A percentile compares a stretch with the other conserved stretches of the same genome.
Conservation (phyloP, 2,888 invertebrate species). For the Polydesmus complanatus region DNA sequence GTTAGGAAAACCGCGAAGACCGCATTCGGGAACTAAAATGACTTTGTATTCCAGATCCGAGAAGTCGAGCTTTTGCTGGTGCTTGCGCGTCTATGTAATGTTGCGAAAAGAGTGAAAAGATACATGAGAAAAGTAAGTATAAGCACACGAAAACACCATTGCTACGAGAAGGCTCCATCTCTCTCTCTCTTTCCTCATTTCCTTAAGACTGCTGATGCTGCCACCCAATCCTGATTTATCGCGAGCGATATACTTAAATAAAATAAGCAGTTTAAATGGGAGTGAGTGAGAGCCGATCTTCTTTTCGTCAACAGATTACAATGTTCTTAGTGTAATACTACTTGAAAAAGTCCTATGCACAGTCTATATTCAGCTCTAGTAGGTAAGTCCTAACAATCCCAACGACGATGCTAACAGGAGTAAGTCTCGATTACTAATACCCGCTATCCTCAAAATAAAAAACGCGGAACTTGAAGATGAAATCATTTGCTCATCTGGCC, state of each 20-base stretch:
- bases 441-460: background rate
- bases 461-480: background rate
- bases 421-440: background rate
- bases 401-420: background rate
- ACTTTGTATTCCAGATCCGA: background rate
- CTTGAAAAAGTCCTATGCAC: constrained; percentile 8
- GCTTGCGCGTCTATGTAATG: background rate
- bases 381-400: background rate
- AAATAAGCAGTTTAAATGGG: constrained; percentile 20
- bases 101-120: background rate
- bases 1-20: too few relatives aligned
- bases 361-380: background rate
- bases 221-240: constrained; percentile 19
- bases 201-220: constrained; percentile 15
- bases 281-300: constrained; percentile 18
- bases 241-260: constrained; percentile 19
- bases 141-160: background rate
- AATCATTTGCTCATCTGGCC: background rate
- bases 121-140: background rate
- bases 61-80: background rate
- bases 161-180: background rate
- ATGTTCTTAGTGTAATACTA: constrained; percentile 19
- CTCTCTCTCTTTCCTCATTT: constrained; percentile 11
- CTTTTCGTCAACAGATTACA: constrained; percentile 19
- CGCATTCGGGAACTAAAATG: background rate